phyloP scores from a whole-genome alignment of 2,113 vertebrate genomes.

The Oceanites oceanicus region DNA sequence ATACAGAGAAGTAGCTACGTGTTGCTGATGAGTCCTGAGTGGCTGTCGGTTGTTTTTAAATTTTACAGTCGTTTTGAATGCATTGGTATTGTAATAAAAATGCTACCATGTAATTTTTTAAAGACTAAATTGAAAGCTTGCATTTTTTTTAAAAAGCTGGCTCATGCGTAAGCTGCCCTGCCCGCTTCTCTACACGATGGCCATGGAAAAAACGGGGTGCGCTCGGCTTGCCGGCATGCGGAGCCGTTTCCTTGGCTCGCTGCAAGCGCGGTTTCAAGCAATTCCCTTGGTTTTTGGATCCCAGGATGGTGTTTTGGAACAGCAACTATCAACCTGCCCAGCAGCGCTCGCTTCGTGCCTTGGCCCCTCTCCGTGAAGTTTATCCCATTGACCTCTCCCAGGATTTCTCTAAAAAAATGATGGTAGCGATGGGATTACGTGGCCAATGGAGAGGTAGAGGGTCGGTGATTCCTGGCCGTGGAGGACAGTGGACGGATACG shows the following conservation, averaged over 20 bases:
- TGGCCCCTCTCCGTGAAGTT: neutral
- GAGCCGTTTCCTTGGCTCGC: neutral
- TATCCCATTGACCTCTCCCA: neutral
- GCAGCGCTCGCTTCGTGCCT: accelerated
- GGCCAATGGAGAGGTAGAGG: neutral
- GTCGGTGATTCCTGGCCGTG: accelerated
- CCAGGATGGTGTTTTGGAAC: neutral
- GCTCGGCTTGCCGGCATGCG: accelerated
- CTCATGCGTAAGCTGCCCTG: neutral
- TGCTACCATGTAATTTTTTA: accelerated
- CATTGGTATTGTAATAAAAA: neutral
- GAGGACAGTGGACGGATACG: accelerated
- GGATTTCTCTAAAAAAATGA: no score
- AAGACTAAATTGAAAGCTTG: neutral
- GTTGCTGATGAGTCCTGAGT: neutral
- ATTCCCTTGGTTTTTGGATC: neutral
- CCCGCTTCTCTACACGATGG: neutral
- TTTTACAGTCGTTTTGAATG: neutral
- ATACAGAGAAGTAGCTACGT: accelerated
- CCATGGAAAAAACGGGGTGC: neutral
- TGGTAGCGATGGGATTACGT: neutral
- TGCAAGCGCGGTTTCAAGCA: neutral
- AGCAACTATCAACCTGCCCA: neutral
- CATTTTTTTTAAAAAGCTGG: neutral
- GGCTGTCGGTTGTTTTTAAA: accelerated